Evolutionary conservation across 2,797 vertebrate species (phyloP).

Genomic region (Toxotes lorentzi): DNA sequence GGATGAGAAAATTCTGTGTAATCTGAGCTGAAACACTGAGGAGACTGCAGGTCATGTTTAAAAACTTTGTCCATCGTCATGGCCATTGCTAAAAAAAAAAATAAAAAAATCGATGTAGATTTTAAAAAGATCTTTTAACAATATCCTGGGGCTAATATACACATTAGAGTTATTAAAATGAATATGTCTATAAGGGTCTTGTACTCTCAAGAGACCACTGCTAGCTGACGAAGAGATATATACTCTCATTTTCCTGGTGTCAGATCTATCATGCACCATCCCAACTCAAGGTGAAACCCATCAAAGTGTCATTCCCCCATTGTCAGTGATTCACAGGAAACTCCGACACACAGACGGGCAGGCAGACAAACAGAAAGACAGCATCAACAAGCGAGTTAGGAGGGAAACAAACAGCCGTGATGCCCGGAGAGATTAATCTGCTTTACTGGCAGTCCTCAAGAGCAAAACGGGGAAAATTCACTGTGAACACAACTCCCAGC

Average conservation of each 20-base stretch:
- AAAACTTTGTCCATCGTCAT: slow-evolving; percentile 38
- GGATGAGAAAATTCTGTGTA: slow-evolving; percentile 26
- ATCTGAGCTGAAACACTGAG: slow-evolving; percentile 44
- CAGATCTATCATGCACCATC: slow-evolving; percentile 81
- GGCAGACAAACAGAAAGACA: slow-evolving; percentile 70
- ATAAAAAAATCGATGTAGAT: slow-evolving; percentile 54
- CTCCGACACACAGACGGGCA: slow-evolving; percentile 43
- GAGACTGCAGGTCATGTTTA: slow-evolving; percentile 36
- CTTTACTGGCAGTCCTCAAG: slow-evolving; percentile 69
- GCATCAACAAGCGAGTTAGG: slow-evolving; percentile 60
- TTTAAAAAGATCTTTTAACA: slow-evolving; percentile 65
- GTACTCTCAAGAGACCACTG: slow-evolving; percentile 54
- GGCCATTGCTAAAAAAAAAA: slow-evolving; percentile 20
- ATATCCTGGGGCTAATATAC: slow-evolving; percentile 62
- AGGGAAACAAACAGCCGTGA: slow-evolving; percentile 53
- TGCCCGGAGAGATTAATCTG: slow-evolving; percentile 70
- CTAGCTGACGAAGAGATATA: slow-evolving; percentile 67
- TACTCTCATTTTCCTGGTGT: slow-evolving; percentile 73
- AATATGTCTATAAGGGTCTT: slow-evolving; percentile 70
- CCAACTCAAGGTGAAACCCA: slow-evolving; percentile 82
- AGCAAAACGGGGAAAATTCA: slow-evolving; percentile 52
- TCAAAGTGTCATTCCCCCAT: slow-evolving; percentile 73
- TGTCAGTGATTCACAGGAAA: slow-evolving; percentile 73
- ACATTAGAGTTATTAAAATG: slow-evolving; percentile 77
- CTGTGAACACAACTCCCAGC: slow-evolving; percentile 59